Evolutionary conservation across 2,888 invertebrate genomes (phyloP).

Genomic region (Cephalotes varians): DNA sequence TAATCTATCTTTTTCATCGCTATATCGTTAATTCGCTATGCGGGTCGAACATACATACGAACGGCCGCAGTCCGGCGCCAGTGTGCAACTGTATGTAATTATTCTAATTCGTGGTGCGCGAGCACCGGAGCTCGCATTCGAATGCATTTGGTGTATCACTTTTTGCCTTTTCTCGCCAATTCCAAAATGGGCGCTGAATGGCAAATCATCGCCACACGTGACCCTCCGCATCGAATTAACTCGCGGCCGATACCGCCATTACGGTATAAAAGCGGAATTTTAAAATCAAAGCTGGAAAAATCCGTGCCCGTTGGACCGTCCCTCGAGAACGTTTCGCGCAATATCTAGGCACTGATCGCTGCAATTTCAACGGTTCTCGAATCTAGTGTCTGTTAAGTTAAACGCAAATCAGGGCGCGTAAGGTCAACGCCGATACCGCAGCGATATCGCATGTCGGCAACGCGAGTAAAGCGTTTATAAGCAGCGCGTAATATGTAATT

Average conservation of each 20-base stretch:
- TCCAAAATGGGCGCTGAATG: constrained; percentile 50
- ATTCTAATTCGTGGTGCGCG: constrained; percentile 78
- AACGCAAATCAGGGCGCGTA: constrained; percentile 14
- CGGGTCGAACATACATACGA: background rate
- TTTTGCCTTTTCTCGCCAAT: constrained; percentile 66
- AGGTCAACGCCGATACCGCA: background rate
- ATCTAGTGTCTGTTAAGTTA: background rate
- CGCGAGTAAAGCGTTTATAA: constrained; percentile 37
- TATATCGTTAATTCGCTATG: background rate
- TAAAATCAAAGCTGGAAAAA: constrained; percentile 17
- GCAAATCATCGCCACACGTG: constrained; percentile 47
- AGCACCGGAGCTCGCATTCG: constrained; percentile 71
- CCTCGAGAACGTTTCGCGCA: constrained; percentile 18
- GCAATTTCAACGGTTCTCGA: background rate
- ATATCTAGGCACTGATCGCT: background rate
- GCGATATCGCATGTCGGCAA: background rate
- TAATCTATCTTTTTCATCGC: constrained; percentile 34
- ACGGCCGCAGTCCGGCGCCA: background rate
- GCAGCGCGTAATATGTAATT: constrained; percentile 52
- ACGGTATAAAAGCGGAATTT: constrained; percentile 37
- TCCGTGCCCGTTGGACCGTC: background rate
- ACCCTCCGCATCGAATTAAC: constrained; percentile 44
- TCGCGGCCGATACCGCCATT: constrained; percentile 15
- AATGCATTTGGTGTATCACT: constrained; percentile 75
- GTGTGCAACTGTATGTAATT: constrained; percentile 80